Conservation (phyloP, 2,797 vertebrate genomes). For the Gallinago solitaria region DNA sequence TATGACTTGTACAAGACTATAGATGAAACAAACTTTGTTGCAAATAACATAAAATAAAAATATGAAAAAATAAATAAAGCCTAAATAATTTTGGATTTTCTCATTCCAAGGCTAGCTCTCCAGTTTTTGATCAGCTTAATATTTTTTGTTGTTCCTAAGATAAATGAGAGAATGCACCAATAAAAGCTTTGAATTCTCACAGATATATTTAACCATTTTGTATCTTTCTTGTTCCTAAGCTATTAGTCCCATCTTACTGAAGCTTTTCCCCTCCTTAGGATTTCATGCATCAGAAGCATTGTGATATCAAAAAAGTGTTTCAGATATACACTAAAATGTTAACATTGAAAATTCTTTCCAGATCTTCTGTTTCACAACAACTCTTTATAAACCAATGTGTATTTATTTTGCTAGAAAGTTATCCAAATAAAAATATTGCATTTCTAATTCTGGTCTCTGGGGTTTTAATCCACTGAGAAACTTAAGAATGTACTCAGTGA, state of each 20-base stretch:
- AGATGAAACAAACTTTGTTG: neutral
- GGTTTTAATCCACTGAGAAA: conserved; percentile 18
- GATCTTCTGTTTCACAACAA: neutral
- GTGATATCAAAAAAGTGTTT: neutral
- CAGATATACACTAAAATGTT: neutral
- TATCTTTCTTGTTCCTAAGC: neutral
- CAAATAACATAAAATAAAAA: neutral
- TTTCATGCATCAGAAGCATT: neutral
- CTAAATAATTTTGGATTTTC: neutral
- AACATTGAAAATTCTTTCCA: neutral
- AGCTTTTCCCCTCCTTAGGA: neutral
- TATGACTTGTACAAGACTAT: neutral
- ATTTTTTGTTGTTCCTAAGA: neutral
- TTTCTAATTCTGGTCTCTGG: conserved; percentile 8
- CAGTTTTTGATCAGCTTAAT: neutral
- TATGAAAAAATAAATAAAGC: neutral
- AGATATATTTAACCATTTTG: neutral
- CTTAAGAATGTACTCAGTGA: neutral
- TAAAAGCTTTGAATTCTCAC: neutral
- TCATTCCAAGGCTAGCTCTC: neutral
- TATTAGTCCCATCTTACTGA: neutral
- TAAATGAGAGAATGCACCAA: neutral
- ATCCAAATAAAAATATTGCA: conserved; percentile 13
- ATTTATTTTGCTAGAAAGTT: conserved; percentile 26
- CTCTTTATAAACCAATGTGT: neutral